Percentiles rank a stretch among this genome's conserved stretches.
These are phyloP conservation scores for Charadrius vociferus DNA, from an alignment of 2,113 vertebrate species.

Conservation along the genomic window DNA sequence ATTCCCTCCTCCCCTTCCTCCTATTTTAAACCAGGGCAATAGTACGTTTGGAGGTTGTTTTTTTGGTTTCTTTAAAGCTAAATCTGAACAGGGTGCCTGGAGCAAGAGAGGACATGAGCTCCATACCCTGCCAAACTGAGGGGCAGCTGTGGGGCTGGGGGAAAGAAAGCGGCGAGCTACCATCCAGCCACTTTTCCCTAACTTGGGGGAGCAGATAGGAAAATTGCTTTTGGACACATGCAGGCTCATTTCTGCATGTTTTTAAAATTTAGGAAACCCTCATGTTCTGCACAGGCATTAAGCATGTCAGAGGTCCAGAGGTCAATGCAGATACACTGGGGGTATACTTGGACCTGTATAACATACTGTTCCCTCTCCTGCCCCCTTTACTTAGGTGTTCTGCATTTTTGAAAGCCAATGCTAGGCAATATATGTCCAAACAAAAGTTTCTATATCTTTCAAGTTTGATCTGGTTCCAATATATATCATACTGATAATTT, in stretches of 20 bases:
- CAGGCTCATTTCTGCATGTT: neutral
- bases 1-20: neutral
- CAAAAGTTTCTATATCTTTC: neutral
- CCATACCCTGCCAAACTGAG: neutral
- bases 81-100: neutral
- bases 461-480: neutral
- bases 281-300: neutral
- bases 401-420: neutral
- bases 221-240: neutral
- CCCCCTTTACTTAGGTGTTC: neutral
- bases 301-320: neutral
- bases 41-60: neutral
- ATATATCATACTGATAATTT: neutral
- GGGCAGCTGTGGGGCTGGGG: neutral
- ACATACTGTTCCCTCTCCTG: neutral
- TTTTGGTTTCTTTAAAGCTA: neutral
- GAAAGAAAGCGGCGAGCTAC: neutral
- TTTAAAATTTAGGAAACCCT: neutral
- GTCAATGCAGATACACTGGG: accelerated
- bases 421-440: neutral
- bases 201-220: accelerated
- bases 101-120: neutral
- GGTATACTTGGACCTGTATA: neutral
- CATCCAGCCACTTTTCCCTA: neutral
- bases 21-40: neutral